Base-by-base conservation (phyloP, 2,113 vertebrate species). In the Garra rufa region DNA sequence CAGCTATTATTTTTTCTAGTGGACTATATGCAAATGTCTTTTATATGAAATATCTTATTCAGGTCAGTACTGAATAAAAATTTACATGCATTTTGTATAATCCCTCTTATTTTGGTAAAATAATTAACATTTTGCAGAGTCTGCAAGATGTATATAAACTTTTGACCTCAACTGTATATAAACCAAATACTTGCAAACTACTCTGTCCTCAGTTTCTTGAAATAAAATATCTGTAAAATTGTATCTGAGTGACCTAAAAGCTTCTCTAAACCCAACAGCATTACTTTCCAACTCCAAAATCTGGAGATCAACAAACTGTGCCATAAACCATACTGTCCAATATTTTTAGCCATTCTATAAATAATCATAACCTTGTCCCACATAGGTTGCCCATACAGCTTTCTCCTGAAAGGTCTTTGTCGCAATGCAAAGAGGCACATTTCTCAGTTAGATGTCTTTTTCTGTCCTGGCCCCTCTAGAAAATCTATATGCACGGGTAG, bases 291-390 rank as follows among this genome's bases (percentile, higher is more conserved):
- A 50, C 17, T 67, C 17, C 3, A 52, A 77, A 67, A 69, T 26
- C 9, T 55, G 7, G n/a, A 84, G 63, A 38, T 79, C 34, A 78
- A 48, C 41, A 59, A 80, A 34, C 65, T 69, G 50, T 63, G 46
- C 30, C 48, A 84, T 38, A 76, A 81, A n/a, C 46, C 26, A 28
- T 81, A 70, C 50, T 52, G 48, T 57, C 30, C 10, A 92, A 90
- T 93, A 91, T 94, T 92, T 93, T 92, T 91, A 92, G 85, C 85
- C 81, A 46, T 50, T 89, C 90, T 93, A 93, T 93, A 93, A 92
- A 89, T 93, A 94, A 92, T 91, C 82, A 86, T 55, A 86, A 78
- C 87, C 92, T 87, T 92, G 92, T 90, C 92, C 92, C 90, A 94
- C 90, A 91, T 93, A 85, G 90, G 91, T 87, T 30, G 52, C 87